Base-by-base conservation (phyloP, 92 coral and sea anemone species). In the Porites evermanni region DNA sequence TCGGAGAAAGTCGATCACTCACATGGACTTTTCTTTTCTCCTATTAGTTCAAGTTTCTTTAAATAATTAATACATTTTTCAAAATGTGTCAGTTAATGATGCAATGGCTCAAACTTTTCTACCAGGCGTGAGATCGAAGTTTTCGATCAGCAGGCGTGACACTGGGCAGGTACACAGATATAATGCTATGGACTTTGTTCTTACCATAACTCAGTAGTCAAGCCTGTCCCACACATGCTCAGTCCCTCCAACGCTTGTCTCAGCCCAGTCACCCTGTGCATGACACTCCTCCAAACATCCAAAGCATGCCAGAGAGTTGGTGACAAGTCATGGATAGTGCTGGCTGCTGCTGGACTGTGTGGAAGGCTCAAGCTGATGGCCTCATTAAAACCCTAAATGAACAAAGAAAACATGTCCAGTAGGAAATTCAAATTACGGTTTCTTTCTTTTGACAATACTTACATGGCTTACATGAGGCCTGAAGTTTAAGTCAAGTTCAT, bases 271-370 rank as follows among this genome's bases (percentile, higher is more conserved):
- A 94, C 95, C 82, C 79, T 90, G 67, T 92, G 94, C 51, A 82
- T 86, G 7, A 90, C 86, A 53, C 94, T 90, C 82, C 98, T 92
- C 98, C 98, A 94, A 66, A 94, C 96, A 83, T 94, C 98, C 89
- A 94, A 78, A 19, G 94, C 93, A 67, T 94, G 98, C 98, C 98
- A 94, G 82, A 94, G 93, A 72, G 95, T 94, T 68, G 94, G 96
- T 79, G 98, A 93, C 81, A 93, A 88, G 58, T 94, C 98, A 56
- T 92, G 98, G 44, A 92, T 80, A 72, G 90, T 89, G 53, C 95
- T 94, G 61, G 91, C 82, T 0, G 89, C 86, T 19, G 93, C 75
- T 20, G 83, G 89, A 29, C 81, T 85, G 52, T 85, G 91, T n/a
- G 74, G 19, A 2, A 80, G 88, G 32, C 84, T 87, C 72, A 89